phyloP scores from a whole-genome alignment of 2,888 invertebrate species.

The Dynastes maya region DNA sequence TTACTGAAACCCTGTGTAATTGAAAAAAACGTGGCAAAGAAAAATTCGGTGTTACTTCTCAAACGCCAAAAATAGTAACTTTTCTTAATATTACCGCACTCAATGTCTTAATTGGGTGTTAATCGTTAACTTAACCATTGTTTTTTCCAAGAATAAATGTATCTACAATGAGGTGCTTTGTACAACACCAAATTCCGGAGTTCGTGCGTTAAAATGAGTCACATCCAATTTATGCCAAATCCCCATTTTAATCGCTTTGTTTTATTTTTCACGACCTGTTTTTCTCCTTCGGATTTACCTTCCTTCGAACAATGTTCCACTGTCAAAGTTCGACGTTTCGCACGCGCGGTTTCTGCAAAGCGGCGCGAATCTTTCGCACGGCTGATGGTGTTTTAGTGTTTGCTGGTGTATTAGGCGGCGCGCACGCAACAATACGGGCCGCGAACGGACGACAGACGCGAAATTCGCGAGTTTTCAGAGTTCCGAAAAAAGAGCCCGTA shows the following conservation, averaged over 20 bases:
- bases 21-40: too few species aligned
- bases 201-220: too few species aligned
- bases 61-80: too few species aligned
- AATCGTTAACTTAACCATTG: too few species aligned
- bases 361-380: constrained; percentile 16
- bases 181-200: too few species aligned
- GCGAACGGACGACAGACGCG: background rate
- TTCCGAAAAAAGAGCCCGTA: background rate
- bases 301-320: background rate
- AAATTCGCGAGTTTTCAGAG: background rate
- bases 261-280: background rate
- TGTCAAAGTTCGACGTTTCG: constrained; percentile 37
- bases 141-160: too few species aligned
- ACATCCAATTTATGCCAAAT: too few species aligned
- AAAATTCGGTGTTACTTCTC: too few species aligned
- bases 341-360: constrained; percentile 35
- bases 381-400: constrained; percentile 21
- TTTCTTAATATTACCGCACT: too few species aligned
- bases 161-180: too few species aligned
- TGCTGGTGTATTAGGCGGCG: constrained; percentile 19
- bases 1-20: too few species aligned
- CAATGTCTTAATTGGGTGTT: too few species aligned
- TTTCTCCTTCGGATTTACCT: background rate
- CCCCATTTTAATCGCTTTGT: background rate
- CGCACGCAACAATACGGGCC: background rate